Conservation (phyloP, 2,113 vertebrate species). For the Noctilio leporinus region DNA sequence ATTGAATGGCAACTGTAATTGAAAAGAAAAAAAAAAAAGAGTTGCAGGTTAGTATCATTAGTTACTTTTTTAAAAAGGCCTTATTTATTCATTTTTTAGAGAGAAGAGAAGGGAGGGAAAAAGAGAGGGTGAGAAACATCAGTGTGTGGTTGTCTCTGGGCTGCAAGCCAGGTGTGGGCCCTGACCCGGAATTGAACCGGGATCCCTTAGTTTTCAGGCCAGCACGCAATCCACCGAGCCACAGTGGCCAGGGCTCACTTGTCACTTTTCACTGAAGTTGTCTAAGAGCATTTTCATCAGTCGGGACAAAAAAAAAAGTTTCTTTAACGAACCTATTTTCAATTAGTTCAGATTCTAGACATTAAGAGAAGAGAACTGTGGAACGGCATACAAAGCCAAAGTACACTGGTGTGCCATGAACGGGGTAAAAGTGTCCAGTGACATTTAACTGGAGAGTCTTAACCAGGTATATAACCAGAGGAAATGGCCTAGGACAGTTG, state of each 20-base stretch:
- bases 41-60: not conserved
- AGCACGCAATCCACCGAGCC: too few species aligned
- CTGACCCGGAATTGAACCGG: too few species aligned
- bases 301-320: not conserved
- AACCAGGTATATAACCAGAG: not conserved
- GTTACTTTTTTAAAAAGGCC: too few species aligned
- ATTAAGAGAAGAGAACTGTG: not conserved
- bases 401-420: not conserved
- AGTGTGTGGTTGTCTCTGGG: too few species aligned
- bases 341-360: not conserved
- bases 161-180: too few species aligned
- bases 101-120: too few species aligned
- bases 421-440: not conserved
- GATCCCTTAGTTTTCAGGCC: too few species aligned
- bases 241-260: too few species aligned
- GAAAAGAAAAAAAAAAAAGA: not conserved
- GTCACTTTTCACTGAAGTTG: conserved; percentile 5
- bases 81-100: too few species aligned
- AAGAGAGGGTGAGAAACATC: too few species aligned
- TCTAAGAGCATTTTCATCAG: not conserved
- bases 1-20: not conserved
- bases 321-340: not conserved
- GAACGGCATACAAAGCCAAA: not conserved
- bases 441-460: not conserved
- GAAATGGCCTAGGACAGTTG: not conserved